A percentile compares a stretch with the other conserved stretches of the same genome.
Evolutionary conservation across 2,113 vertebrate genomes (phyloP).

Genomic region (Daubentonia madagascariensis): DNA sequence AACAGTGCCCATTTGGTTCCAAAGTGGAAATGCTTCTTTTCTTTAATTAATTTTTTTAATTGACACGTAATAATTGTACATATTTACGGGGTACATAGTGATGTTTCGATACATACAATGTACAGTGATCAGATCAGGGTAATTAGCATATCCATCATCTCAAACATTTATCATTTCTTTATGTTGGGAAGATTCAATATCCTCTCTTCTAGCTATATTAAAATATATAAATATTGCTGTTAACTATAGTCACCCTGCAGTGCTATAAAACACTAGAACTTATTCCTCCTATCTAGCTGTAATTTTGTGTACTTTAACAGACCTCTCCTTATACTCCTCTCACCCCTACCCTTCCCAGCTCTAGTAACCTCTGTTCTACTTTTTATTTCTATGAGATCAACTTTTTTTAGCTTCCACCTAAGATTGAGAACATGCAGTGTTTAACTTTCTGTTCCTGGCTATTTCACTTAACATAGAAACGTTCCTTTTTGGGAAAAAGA

Average conservation of each 20-base stretch:
- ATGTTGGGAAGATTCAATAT: background rate
- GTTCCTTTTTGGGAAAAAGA: background rate
- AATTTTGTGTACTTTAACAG: background rate
- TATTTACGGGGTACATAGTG: background rate
- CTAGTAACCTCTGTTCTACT: background rate
- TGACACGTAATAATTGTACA: background rate
- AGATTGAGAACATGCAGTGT: background rate
- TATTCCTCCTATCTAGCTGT: background rate
- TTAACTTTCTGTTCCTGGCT: background rate
- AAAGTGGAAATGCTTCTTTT: conserved; percentile 19
- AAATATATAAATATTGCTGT: background rate
- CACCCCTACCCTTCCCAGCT: background rate
- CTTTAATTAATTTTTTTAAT: background rate
- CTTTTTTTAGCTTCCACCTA: background rate
- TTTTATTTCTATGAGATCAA: background rate
- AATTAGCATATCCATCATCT: background rate
- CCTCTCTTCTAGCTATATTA: background rate
- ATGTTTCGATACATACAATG: background rate
- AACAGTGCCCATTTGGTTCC: background rate
- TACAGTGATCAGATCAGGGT: background rate
- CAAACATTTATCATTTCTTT: background rate
- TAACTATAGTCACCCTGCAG: background rate
- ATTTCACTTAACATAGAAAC: background rate
- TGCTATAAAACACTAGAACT: background rate
- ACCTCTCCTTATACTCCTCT: background rate